Evolutionary conservation across 2,113 vertebrate species (phyloP), one percentile per base, ranked within the genome.

Genomic region (Serilophus lunatus): DNA sequence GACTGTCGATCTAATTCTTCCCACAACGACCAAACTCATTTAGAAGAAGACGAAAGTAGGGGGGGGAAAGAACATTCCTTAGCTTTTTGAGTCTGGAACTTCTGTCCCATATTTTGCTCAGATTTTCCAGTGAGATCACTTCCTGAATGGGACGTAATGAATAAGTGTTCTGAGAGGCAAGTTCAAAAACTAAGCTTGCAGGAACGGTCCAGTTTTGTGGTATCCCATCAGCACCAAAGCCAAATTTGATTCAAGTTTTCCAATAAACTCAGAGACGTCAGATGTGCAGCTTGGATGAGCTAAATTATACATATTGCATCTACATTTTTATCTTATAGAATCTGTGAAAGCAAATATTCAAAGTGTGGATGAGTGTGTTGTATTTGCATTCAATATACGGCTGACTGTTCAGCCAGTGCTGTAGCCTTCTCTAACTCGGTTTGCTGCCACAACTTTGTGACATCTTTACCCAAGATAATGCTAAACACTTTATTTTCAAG

Each of bases 121-220:
- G 75, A 75, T 78, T 96, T 97, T 96, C 96, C 95, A 92, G 68
- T 85, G 88, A 95, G 89, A 88, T 95, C 94, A 93, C 82, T 93
- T 96, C 92, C 95, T 96, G 89, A 90, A 56, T 28, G 26, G 65
- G 40, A 51, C 10, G 26, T 75, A 92, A 78, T 56, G 70, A 96
- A 42, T 72, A 61, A 92, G 47, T 54, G 57, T 83, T 95, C 74
- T 80, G n/a, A 90, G 88, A 86, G 65, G 57, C 86, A 94, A 86
- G 59, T 92, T 93, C 84, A 71, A 88, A 83, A 82, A 36, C 88
- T 68, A 64, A 50, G 60, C 64, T 80, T 42, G 50, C 51, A 85
- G 69, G 81, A 50, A 54, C 47, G 49, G 64, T 78, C 86, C 45
- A 61, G 56, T 47, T 85, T 82, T 69, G 59, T 4, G 0, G 6